phyloP scores from a whole-genome alignment of 53 echinoderm and acorn worm genomes.

The Actinopyga echinites region DNA sequence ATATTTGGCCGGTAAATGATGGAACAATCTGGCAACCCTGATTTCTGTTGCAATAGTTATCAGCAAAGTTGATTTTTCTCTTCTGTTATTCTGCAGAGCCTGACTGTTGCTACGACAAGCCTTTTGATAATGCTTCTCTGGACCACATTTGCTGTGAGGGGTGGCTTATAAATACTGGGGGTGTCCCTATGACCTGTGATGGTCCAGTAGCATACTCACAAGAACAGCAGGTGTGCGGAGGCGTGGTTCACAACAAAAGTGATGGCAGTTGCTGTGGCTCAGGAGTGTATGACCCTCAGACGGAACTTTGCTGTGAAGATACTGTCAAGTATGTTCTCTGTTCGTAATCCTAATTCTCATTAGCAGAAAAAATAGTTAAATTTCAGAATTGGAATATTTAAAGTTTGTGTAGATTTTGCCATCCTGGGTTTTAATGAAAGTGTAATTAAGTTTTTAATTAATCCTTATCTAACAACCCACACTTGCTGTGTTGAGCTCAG shows the following conservation, averaged over 20 bases:
- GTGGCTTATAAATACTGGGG: not conserved
- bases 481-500: too few species aligned
- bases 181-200: constrained; percentile 9
- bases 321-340: not conserved
- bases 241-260: constrained; percentile 49
- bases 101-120: not conserved
- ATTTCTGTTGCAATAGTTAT: too few species aligned
- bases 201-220: not conserved
- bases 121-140: not conserved
- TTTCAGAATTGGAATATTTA: too few species aligned
- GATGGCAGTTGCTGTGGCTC: constrained; percentile 65
- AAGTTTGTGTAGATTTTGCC: too few species aligned
- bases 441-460: too few species aligned
- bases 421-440: too few species aligned
- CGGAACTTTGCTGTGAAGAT: constrained; percentile 61
- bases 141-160: constrained; percentile 5
- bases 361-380: too few species aligned
- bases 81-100: not conserved
- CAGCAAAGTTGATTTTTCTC: too few species aligned
- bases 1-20: too few species aligned
- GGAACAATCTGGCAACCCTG: too few species aligned
- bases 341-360: too few species aligned
- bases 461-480: too few species aligned
- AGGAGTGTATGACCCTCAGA: constrained; percentile 37
- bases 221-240: constrained; percentile 42